phyloP scores from a whole-genome alignment of 2,888 invertebrate species.

The Eudemis profundana region DNA sequence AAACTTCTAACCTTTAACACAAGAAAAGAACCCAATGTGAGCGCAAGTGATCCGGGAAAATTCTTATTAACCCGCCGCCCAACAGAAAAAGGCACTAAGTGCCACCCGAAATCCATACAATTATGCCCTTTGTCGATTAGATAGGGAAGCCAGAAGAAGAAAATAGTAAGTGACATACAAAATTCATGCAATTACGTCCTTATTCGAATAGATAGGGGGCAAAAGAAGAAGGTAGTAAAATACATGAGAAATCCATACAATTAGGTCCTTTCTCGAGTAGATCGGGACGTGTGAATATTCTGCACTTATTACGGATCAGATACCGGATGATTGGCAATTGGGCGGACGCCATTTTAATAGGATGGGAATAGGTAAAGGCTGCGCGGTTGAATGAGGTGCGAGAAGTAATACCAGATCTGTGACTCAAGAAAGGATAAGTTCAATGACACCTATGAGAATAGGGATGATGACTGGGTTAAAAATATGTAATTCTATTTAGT shows the following conservation, averaged over 20 bases:
- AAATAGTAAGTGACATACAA: neutral
- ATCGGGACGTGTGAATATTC: slow-evolving; percentile 47
- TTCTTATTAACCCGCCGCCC: slow-evolving; percentile 19
- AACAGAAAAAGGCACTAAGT: neutral
- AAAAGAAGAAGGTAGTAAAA: neutral
- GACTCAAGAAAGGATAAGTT: no score
- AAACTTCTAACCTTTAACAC: neutral
- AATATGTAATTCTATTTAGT: no score
- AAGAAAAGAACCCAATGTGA: slow-evolving; percentile 13
- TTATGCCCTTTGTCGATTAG: neutral
- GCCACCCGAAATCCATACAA: neutral
- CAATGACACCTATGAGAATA: no score
- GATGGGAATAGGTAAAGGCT: slow-evolving; percentile 20
- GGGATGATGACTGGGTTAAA: no score
- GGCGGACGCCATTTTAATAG: slow-evolving; percentile 65
- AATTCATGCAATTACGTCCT: neutral
- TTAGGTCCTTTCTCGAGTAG: neutral
- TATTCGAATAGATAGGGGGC: neutral
- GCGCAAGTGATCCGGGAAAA: slow-evolving; percentile 23
- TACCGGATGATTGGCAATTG: slow-evolving; percentile 73
- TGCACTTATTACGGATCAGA: slow-evolving; percentile 55
- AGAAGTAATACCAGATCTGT: neutral
- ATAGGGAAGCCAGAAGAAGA: neutral
- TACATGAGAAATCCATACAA: neutral
- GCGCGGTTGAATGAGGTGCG: slow-evolving; percentile 19